These are phyloP conservation scores for Butorides virescens DNA, from an alignment of 2,113 vertebrate species.

Conservation along the genomic window DNA sequence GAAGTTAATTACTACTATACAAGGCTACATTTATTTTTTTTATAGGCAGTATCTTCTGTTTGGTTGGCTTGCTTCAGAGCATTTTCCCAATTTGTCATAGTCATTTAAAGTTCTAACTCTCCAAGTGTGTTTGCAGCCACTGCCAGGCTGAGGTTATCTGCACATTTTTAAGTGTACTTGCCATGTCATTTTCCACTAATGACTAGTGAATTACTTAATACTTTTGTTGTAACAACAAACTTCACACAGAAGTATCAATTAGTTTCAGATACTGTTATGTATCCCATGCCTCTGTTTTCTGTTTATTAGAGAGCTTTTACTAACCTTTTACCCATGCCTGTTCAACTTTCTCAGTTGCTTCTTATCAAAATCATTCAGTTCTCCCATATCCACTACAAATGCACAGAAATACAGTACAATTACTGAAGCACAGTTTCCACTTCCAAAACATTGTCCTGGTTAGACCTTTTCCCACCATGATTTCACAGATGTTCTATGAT, in stretches of 20 bases:
- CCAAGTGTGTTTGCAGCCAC: fast-evolving
- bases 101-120: not conserved
- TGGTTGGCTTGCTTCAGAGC: not conserved
- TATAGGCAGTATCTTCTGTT: not conserved
- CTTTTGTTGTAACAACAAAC: not conserved
- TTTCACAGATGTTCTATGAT: not conserved
- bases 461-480: not conserved
- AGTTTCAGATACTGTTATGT: not conserved
- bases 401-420: not conserved
- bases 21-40: not conserved
- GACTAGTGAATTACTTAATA: not conserved
- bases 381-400: not conserved
- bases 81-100: not conserved
- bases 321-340: not conserved
- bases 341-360: not conserved
- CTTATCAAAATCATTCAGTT: not conserved
- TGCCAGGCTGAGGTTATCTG: not conserved
- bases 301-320: not conserved
- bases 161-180: not conserved
- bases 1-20: not conserved
- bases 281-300: not conserved
- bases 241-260: not conserved
- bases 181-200: not conserved
- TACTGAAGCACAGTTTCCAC: not conserved
- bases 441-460: not conserved